Evolutionary conservation across 2,888 invertebrate species (phyloP), one percentile per base, ranked within the genome.

Genomic region (Cynaeus angustus): DNA sequence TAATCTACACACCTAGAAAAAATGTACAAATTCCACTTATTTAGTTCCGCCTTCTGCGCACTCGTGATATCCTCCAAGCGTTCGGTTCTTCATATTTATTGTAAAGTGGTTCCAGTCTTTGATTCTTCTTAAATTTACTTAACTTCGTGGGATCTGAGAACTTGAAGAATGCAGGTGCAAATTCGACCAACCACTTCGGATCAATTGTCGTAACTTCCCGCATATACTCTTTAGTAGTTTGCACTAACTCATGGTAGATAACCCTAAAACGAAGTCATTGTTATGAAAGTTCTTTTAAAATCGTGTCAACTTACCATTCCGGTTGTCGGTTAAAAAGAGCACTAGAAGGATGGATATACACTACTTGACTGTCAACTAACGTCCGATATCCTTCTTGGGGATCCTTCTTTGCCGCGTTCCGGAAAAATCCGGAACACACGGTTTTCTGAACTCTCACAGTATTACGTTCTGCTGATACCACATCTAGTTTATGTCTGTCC

Each of bases 11-110:
- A 58, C 41, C n/a, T n/a, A n/a, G n/a, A n/a, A n/a, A n/a, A n/a
- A n/a, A n/a, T n/a, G n/a, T n/a, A n/a, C n/a, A n/a, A n/a, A 52
- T 12, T 16, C 38, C 6, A 59, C 3, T 38, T 8, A 45, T 26
- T 48, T 92, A 97, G 89, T 97, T 97, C 78, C 96, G 89, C 81
- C 97, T 89, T 79, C 96, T 88, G 53, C 96, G 89, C 21, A 96
- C 96, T 75, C 97, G 87, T 0, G 99, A 99, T 87, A 99, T 99
- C 85, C 99, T 91, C 99, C 99, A 99, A 0, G 98, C 95, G 84
- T 99, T 99, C 0, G 98, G 96, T 84, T 99, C 99, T 85, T 99
- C 99, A 82, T 98, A 99, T 87, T 99, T 99, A 85, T 99, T 99
- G 85, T 97, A 97, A 1, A 99, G 87, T 0, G 99, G 99, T 82